Conservation (phyloP, 37 sponge, comb jelly and placozoan species). For the Cladorhizidae sp. region DNA sequence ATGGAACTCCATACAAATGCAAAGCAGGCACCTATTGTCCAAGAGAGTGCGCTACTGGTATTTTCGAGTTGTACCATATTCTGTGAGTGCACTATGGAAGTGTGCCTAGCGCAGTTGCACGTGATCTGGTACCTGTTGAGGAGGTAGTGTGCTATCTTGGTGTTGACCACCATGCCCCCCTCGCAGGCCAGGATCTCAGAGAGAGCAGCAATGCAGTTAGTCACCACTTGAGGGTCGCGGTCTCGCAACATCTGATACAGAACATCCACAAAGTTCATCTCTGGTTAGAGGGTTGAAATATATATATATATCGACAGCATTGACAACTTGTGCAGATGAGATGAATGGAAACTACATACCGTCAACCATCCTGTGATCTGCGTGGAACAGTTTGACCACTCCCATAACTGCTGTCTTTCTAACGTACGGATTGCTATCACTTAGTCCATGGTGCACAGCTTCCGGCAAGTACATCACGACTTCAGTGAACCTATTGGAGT, state of each 20-base stretch:
- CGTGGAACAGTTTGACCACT: slow-evolving; percentile 81
- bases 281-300: slow-evolving; percentile 16
- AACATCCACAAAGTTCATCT: slow-evolving; percentile 74
- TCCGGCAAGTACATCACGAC: slow-evolving; percentile 82
- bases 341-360: neutral
- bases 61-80: too few relatives aligned
- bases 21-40: too few relatives aligned
- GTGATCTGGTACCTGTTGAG: slow-evolving; percentile 79
- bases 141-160: slow-evolving; percentile 87
- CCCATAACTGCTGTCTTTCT: slow-evolving; percentile 95
- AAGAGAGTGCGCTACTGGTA: too few relatives aligned
- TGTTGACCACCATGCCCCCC: slow-evolving; percentile 90
- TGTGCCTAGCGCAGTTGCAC: too few relatives aligned
- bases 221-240: slow-evolving; percentile 86
- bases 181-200: slow-evolving; percentile 89
- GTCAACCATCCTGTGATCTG: slow-evolving; percentile 52
- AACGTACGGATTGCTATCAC: slow-evolving; percentile 88
- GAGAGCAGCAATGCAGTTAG: slow-evolving; percentile 80
- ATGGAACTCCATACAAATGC: too few relatives aligned
- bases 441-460: slow-evolving; percentile 81
- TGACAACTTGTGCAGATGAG: neutral
- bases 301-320: neutral
- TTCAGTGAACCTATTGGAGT: slow-evolving; percentile 49
- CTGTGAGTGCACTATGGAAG: too few relatives aligned
- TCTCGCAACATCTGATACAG: slow-evolving; percentile 89